A percentile compares a stretch with the other conserved stretches of the same genome.
Conservation (phyloP, 2,888 invertebrate species). For the Pelosia muscerda region DNA sequence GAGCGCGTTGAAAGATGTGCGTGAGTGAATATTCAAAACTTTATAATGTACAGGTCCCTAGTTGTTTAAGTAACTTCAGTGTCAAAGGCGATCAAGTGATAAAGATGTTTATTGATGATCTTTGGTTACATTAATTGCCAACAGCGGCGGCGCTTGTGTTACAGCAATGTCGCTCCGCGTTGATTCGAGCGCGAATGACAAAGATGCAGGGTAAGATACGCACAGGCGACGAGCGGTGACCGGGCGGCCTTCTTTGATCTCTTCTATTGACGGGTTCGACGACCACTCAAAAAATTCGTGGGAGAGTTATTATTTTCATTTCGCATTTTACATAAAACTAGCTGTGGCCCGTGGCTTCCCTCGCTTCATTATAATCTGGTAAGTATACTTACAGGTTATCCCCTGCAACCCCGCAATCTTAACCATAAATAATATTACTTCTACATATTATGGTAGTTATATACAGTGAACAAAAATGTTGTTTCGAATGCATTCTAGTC, state of each 20-base stretch:
- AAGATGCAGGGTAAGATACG: conserved; percentile 80
- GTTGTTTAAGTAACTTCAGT: conserved; percentile 75
- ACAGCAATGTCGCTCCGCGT: conserved; percentile 70
- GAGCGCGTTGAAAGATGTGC: conserved; percentile 72
- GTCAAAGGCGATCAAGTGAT: conserved; percentile 84
- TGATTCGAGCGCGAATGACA: conserved; percentile 79
- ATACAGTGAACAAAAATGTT: background rate
- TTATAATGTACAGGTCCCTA: conserved; percentile 71
- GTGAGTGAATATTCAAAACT: conserved; percentile 81
- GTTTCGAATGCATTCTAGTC: background rate
- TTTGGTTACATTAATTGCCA: conserved; percentile 84
- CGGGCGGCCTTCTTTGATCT: conserved; percentile 76
- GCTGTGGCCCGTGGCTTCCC: too few relatives aligned
- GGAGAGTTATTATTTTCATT: conserved; percentile 52
- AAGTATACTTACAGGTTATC: too few relatives aligned
- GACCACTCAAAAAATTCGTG: conserved; percentile 80
- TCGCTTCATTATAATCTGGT: too few relatives aligned
- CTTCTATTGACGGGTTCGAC: conserved; percentile 72
- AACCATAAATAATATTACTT: too few relatives aligned
- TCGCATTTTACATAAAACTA: conserved; percentile 22
- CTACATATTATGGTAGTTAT: too few relatives aligned
- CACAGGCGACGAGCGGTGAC: conserved; percentile 58
- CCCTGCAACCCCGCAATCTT: too few relatives aligned
- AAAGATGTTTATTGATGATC: conserved; percentile 86
- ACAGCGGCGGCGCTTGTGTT: conserved; percentile 81